Conservation (phyloP, 1,140 invertebrate genomes). For the Ruditapes philippinarum region DNA sequence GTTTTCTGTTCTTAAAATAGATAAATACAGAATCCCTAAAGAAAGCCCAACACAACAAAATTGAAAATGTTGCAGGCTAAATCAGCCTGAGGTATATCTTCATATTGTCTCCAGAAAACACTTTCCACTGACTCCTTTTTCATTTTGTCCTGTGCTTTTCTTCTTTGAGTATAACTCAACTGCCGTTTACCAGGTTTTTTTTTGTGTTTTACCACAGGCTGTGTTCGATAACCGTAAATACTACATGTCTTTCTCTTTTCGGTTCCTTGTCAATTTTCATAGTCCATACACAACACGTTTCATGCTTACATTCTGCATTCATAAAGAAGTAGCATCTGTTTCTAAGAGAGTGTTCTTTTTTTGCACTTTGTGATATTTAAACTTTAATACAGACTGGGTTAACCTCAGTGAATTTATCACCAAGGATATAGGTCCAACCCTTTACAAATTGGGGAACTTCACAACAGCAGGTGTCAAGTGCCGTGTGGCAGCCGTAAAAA, state of each 20-base stretch:
- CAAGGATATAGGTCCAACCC: conserved; percentile 16
- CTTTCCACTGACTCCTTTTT: background rate
- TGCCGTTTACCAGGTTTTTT: background rate
- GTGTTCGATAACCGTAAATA: background rate
- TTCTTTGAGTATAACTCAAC: conserved; percentile 16
- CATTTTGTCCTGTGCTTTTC: conserved; percentile 4
- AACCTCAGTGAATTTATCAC: background rate
- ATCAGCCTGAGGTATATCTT: background rate
- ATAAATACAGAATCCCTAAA: no score
- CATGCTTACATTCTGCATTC: conserved; percentile 7
- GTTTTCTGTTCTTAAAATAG: background rate
- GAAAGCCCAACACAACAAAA: no score
- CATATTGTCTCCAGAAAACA: background rate
- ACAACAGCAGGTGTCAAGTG: no score
- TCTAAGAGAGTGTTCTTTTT: background rate
- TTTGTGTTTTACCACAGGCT: conserved; percentile 18
- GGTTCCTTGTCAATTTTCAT: conserved; percentile 14
- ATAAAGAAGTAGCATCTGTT: conserved; percentile 21
- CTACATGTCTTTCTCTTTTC: background rate
- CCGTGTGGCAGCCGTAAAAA: no score
- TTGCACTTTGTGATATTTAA: no score
- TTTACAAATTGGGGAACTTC: conserved; percentile 21
- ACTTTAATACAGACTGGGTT: background rate
- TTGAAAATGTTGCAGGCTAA: no score
- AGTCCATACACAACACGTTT: background rate